A percentile compares a stretch with the other conserved stretches of the same genome.
phyloP scores from a whole-genome alignment of 2,888 invertebrate species.

The Acrobasis suavella region DNA sequence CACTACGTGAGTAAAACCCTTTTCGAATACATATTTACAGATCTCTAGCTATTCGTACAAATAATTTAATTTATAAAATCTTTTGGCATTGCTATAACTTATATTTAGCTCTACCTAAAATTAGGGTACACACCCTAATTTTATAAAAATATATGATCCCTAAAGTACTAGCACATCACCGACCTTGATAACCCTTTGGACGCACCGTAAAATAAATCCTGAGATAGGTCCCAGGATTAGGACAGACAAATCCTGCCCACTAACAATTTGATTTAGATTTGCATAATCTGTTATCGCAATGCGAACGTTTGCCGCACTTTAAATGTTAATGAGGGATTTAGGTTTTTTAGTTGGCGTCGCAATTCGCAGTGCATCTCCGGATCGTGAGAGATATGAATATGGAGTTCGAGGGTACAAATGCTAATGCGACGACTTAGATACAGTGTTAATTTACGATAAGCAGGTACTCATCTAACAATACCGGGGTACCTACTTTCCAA shows the following conservation, averaged over 20 bases:
- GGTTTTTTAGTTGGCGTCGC: slow-evolving; percentile 8
- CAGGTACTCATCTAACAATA: too few species aligned
- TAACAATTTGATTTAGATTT: slow-evolving; percentile 69
- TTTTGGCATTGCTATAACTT: too few species aligned
- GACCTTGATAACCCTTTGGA: slow-evolving; percentile 13
- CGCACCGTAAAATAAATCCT: slow-evolving; percentile 21
- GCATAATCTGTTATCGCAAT: slow-evolving; percentile 69
- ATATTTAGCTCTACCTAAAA: too few species aligned
- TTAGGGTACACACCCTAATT: too few species aligned
- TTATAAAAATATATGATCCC: background rate
- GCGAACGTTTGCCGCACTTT: slow-evolving; percentile 62
- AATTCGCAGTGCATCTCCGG: background rate
- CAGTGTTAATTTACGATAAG: background rate
- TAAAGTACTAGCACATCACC: slow-evolving; percentile 2
- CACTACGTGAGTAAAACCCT: too few species aligned
- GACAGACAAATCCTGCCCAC: slow-evolving; percentile 53
- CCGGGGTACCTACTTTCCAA: too few species aligned
- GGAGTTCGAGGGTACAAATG: background rate
- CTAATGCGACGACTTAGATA: background rate
- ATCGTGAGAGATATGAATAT: too few species aligned
- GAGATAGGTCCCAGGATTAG: slow-evolving; percentile 41
- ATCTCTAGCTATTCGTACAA: too few species aligned
- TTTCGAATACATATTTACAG: too few species aligned
- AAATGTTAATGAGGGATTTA: slow-evolving; percentile 62
- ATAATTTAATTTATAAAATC: too few species aligned